Evolutionary conservation across 2,888 invertebrate species (phyloP).

Genomic region (Patella depressa): DNA sequence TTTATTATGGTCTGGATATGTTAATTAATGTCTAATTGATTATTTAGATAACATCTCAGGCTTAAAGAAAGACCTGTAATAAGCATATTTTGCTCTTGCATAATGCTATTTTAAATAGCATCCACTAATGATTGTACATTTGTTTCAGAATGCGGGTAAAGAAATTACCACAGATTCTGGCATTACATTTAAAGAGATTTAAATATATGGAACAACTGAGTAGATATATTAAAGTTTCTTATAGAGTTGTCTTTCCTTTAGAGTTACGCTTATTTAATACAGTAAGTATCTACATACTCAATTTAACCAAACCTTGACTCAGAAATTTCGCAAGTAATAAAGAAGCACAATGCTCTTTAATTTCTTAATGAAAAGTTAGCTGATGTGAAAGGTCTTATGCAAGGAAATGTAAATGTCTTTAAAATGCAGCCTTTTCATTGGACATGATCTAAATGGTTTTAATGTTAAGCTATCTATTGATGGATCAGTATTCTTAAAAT

Average conservation of each 20-base stretch:
- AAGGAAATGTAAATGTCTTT: no score
- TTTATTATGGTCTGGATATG: no score
- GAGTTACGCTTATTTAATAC: slow-evolving; percentile 98
- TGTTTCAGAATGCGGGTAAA: slow-evolving; percentile 96
- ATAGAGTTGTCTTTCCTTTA: slow-evolving; percentile 98
- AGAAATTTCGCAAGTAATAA: no score
- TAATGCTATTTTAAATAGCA: no score
- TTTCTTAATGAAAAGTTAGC: no score
- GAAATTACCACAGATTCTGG: slow-evolving; percentile 96
- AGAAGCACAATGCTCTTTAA: no score
- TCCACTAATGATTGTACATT: slow-evolving; percentile 31
- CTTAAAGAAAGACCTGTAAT: no score
- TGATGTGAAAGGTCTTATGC: no score
- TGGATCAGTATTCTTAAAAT: not conserved
- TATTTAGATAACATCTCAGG: no score
- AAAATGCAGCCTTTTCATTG: not conserved
- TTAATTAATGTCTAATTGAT: no score
- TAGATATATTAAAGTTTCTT: slow-evolving; percentile 98
- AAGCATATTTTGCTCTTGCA: no score
- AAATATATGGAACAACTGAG: slow-evolving; percentile 98
- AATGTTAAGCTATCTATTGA: not conserved
- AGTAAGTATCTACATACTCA: slow-evolving; percentile 75
- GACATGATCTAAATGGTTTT: not conserved
- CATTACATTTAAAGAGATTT: slow-evolving; percentile 93
- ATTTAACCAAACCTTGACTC: no score